Base-by-base conservation (phyloP, 35 echinoderm and acorn worm genomes). In the Heliocidaris tuberculata region DNA sequence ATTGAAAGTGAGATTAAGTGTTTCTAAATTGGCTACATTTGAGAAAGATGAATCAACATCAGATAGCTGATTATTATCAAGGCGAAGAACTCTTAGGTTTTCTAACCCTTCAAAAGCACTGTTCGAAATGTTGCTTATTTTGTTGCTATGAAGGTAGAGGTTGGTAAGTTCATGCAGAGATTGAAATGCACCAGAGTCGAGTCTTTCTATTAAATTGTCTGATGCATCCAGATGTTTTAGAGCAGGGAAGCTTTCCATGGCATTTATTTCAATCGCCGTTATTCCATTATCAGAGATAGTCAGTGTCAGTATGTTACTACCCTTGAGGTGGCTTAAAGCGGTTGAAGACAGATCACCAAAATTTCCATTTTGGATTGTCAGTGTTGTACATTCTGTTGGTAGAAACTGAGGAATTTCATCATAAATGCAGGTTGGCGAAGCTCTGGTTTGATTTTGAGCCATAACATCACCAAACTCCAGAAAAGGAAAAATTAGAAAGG, bases 101-200 rank as follows among this genome's bases (percentile, higher is more conserved):
- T 48, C 65, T 31, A 97, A 29, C 31, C 94, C 94, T 49, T 90
- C 24, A 94, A 97, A 97, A 24, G 94, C 86, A n/a, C 86, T 56
- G 1, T 71, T 16, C 27, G 95, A 85, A 54, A 97, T 95, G 52
- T 11, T 92, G 87, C 31, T 50, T 31, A 97, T 94, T 85, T 85
- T 96, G 31, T 97, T 97, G 30, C 95, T 88, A 8, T 96, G 78
- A 92, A 97, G 94, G 27, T 95, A 96, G 7, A 97, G 94, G 86
- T 78, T 61, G 2, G 31, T 85, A 5, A 97, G 70, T 13, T 48
- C 56, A 60, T 35, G 0, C 13, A 97, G 70, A 47, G 61, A 49
- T 85, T 88, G 30, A 90, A 97, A 97, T 10, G 60, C 56, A 54
- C 70, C 65, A 52, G 50, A 30, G 60, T 94, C 90, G 24, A 97